Base-by-base conservation (phyloP, 2,888 invertebrate genomes). In the Mechanitis messenoides region DNA sequence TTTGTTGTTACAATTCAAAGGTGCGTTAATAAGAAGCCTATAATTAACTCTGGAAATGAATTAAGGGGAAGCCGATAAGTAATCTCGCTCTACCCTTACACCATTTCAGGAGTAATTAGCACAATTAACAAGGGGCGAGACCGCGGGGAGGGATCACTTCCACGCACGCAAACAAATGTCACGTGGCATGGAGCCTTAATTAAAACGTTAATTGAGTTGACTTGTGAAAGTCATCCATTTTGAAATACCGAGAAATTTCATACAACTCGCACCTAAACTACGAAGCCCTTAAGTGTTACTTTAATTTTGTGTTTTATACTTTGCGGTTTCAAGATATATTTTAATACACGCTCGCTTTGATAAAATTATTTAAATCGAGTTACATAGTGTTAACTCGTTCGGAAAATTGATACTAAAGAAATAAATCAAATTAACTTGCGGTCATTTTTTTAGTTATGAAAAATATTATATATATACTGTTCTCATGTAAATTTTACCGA, bases 201-300 rank as follows among this genome's bases (percentile, higher is more conserved):
- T 90, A 90, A 90, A 90, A 90, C 89, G 89, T 89, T 90, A 90
- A 90, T 90, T 90, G 89, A 89, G 89, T 90, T 88, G 89, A 90
- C 88, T 89, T 85, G 87, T 81, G 87, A 88, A 90, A 88, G 86
- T 88, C 87, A 85, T 85, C 87, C 88, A 86, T 89, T 89, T 87
- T 86, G 83, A 84, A 86, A 87, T 88, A 85, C 85, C 83, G 77
- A 79, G 87, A 84, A 88, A 85, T 84, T 88, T 87, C 84, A 81
- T 81, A 81, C 81, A 84, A 81, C 83, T 81, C 84, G 84, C 85
- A 85, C 83, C 77, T 79, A 81, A 87, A 88, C 85, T 87, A 85
- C 85, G 87, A 82, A 82, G 83, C 86, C 84, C 83, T 85, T 84
- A 85, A 89, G 88, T 87, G 88, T 84, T 84, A 86, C 85, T 89